Evolutionary conservation across 2,113 vertebrate genomes (phyloP).

Genomic region (Theropithecus gelada): DNA sequence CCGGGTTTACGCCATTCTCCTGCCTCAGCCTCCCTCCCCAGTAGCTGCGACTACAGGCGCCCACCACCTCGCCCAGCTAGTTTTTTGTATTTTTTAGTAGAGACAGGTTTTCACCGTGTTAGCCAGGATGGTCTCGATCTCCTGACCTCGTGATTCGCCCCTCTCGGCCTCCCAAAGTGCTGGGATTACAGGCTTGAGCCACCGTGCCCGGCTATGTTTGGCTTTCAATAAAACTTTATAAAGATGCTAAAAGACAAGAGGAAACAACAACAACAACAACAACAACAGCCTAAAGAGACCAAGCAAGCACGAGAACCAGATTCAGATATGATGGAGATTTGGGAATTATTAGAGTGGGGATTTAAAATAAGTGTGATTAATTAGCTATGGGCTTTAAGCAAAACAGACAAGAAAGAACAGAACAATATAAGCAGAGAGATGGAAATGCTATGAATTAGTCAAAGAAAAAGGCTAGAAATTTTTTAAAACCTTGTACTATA

Average conservation of each 20-base stretch:
- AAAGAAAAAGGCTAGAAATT: neutral
- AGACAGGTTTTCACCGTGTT: too few species aligned
- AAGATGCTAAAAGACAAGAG: neutral
- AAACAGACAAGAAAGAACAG: neutral
- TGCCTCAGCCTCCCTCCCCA: too few species aligned
- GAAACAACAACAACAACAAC: too few species aligned
- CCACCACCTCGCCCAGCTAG: rapidly evolving
- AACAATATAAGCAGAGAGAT: neutral
- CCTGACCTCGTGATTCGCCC: too few species aligned
- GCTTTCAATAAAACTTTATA: neutral
- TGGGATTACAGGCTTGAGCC: too few species aligned
- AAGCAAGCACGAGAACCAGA: neutral
- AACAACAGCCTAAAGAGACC: neutral
- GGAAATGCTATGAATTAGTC: neutral
- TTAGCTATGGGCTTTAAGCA: neutral
- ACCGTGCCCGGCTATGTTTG: neutral
- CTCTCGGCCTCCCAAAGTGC: too few species aligned
- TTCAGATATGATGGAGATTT: neutral
- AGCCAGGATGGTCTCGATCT: too few species aligned
- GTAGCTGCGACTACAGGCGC: too few species aligned
- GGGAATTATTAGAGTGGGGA: neutral
- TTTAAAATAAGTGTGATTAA: neutral
- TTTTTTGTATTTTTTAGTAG: too few species aligned
- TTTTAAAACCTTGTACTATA: neutral
- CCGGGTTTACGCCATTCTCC: too few species aligned